phyloP scores from a whole-genome alignment of 23 tunicate genomes.

The Pegea sp. region DNA sequence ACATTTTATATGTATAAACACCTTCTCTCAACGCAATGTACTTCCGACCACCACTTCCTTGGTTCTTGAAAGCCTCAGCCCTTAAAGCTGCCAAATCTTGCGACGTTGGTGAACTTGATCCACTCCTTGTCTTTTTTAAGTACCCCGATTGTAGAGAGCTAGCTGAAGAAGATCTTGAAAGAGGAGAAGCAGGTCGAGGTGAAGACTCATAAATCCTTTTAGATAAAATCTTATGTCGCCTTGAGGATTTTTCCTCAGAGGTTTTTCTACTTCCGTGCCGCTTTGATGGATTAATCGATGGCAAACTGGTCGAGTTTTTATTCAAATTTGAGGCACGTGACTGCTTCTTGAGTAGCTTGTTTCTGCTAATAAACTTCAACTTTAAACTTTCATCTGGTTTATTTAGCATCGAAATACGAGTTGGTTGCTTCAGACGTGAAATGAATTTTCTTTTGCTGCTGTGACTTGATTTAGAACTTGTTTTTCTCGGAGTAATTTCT shows the following conservation, averaged over 20 bases:
- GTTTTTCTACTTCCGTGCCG: constrained; percentile 2
- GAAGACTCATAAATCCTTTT: constrained; percentile 1
- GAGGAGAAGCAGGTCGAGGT: constrained; percentile 13
- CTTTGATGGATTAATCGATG: neutral
- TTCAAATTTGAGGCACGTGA: neutral
- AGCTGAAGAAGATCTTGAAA: constrained; percentile 52
- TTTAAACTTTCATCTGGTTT: neutral
- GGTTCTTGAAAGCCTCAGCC: constrained; percentile 11
- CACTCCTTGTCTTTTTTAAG: constrained; percentile 16
- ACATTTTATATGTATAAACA: constrained; percentile 56
- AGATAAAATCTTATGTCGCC: neutral
- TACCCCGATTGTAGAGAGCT: constrained; percentile 10
- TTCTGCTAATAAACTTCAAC: neutral
- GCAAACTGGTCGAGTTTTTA: neutral
- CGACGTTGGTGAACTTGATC: constrained; percentile 20
- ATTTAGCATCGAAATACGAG: neutral
- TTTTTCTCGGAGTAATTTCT: too few relatives aligned
- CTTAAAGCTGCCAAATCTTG: constrained; percentile 25
- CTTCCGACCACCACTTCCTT: constrained; percentile 13
- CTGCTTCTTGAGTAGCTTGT: neutral
- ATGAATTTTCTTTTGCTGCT: neutral
- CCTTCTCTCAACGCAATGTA: constrained; percentile 63
- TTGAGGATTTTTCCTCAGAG: neutral
- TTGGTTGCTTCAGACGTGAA: neutral
- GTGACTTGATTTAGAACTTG: neutral